Evolutionary conservation across 2,797 vertebrate species (phyloP).

Genomic region (Phoebastria nigripes): DNA sequence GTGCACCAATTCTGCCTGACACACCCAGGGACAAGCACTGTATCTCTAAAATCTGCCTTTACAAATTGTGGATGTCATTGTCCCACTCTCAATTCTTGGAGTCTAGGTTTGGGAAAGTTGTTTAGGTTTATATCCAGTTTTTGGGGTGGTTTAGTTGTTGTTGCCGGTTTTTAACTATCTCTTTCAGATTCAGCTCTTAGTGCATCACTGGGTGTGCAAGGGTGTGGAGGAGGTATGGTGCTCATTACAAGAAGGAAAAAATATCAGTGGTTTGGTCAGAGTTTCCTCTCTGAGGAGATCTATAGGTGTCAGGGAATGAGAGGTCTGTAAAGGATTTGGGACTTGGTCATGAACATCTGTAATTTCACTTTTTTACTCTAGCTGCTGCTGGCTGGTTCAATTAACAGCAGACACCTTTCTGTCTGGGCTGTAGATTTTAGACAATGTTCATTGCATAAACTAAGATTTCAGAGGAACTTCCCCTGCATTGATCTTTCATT

Average conservation of each 20-base stretch:
- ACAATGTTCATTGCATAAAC: neutral
- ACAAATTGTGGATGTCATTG: neutral
- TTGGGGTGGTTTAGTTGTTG: neutral
- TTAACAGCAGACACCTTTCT: neutral
- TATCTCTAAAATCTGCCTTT: neutral
- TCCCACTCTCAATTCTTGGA: neutral
- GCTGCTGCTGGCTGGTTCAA: neutral
- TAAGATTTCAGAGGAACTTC: neutral
- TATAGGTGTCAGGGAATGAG: neutral
- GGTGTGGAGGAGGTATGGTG: neutral
- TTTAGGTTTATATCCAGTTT: neutral
- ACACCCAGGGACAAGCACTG: neutral
- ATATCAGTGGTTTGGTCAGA: neutral
- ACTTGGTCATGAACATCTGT: neutral
- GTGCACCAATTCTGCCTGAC: neutral
- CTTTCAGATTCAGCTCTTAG: neutral
- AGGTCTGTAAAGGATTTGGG: neutral
- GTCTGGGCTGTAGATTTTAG: neutral
- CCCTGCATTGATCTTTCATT: neutral
- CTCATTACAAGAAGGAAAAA: neutral
- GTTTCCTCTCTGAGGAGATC: neutral
- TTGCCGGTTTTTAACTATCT: rapidly evolving
- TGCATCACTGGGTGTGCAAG: neutral
- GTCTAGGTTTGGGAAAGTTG: neutral
- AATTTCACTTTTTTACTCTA: neutral